Evolutionary conservation across 2,888 invertebrate genomes (phyloP), one percentile per base, ranked within the genome.

Genomic region (Rhaphigaster nebulosa): DNA sequence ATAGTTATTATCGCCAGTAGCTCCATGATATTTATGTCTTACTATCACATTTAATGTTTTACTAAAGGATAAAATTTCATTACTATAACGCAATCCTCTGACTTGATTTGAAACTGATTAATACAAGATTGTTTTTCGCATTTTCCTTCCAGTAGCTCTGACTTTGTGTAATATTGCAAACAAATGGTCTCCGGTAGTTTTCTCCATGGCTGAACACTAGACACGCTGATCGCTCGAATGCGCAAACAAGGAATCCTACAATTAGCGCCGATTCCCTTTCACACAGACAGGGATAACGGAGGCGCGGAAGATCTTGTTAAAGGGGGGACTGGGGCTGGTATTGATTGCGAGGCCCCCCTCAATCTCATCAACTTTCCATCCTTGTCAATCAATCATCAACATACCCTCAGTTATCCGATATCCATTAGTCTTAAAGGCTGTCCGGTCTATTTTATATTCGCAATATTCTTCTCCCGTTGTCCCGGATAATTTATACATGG

Each of bases 321-420:
- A 52, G 29, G 34, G 38, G n/a, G 88, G 45, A 29, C 23, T 38
- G 89, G 52, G 34, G 76, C 45, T 20, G 5, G 60, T 89, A 89
- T 89, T 89, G 89, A 89, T 89, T 89, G 38, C 65, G 5, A 29
- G 26, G n/a, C 76, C 65, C 84, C 87, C 29, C 87, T 87, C 90
- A 90, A 87, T 88, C 87, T 52, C 87, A 90, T 88, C 90, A 88
- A 87, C 87, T 91, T 91, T 89, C 91, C 90, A 84, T 91, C 90
- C 91, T 87, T 91, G 89, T 91, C 91, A 87, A 90, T 90, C 91
- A 90, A 90, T 90, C 91, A 87, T 87, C 41, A 90, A 70, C 84
- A 45, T 54, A 87, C 87, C 84, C 41, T 52, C 80, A 56, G 29
- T 90, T 90, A 90, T 84, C 80, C 41, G 87, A 54, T 87, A 54